A percentile compares a stretch with the other conserved stretches of the same genome.
These are phyloP conservation scores for Enteromius viviparus DNA, from an alignment of 2,797 vertebrate genomes.

Conservation along the genomic window DNA sequence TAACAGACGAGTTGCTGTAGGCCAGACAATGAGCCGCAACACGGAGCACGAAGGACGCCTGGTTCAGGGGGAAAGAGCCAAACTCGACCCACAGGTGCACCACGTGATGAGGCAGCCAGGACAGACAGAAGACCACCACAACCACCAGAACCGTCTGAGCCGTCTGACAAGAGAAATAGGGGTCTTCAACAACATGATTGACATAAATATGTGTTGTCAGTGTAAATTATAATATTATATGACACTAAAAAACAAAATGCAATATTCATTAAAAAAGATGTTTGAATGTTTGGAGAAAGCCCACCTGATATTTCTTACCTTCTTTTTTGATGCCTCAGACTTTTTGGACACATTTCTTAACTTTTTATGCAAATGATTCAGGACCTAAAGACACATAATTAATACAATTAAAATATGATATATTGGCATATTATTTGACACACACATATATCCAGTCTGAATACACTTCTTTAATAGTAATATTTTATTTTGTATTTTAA, in stretches of 20 bases:
- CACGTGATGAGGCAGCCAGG: conserved; percentile 95
- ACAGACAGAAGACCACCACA: conserved; percentile 96
- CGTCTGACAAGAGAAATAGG: conserved; percentile 77
- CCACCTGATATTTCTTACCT: conserved; percentile 78
- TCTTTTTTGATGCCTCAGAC: conserved; percentile 97
- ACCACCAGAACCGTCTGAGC: conserved; percentile 96
- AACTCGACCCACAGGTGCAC: conserved; percentile 96
- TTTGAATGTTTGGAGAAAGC: neutral
- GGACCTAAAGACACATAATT: conserved; percentile 82
- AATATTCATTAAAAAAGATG: neutral
- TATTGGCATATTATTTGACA: neutral
- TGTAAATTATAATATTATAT: neutral
- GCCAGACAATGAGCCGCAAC: conserved; percentile 93
- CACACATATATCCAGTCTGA: too few relatives aligned
- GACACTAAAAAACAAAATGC: neutral
- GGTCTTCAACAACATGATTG: neutral
- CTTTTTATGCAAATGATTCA: conserved; percentile 97
- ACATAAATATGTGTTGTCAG: neutral
- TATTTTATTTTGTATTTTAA: too few relatives aligned
- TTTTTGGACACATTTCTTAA: conserved; percentile 97
- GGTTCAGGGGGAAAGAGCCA: conserved; percentile 92
- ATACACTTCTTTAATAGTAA: neutral
- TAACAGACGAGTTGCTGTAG: conserved; percentile 98
- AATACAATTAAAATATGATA: neutral
- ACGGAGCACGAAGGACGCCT: conserved; percentile 91